phyloP scores from a whole-genome alignment of 2,113 vertebrate species.

The Coptodon bakossiorum region DNA sequence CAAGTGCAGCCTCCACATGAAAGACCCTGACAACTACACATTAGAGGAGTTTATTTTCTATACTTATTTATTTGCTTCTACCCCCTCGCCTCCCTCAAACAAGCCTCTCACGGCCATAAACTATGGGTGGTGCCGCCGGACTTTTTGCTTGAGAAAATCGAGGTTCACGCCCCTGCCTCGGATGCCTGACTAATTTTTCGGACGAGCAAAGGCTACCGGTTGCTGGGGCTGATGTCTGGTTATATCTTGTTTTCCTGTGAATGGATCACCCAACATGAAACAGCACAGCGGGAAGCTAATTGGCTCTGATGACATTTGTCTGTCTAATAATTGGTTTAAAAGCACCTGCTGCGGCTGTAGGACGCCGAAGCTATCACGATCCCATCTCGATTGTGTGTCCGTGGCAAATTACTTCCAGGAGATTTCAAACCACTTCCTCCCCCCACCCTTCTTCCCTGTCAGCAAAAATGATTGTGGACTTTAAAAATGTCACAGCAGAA shows the following conservation, averaged over 20 bases:
- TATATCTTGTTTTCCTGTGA: slow-evolving; percentile 16
- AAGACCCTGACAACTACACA: slow-evolving; percentile 60
- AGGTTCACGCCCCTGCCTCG: background rate
- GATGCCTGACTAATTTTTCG: background rate
- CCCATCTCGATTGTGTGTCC: slow-evolving; percentile 1
- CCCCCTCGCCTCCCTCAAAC: slow-evolving; percentile 35
- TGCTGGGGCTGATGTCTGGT: background rate
- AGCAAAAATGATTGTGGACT: background rate
- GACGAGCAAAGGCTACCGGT: background rate
- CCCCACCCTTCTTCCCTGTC: background rate
- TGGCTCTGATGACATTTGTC: slow-evolving; percentile 55
- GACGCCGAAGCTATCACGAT: background rate
- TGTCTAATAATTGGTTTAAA: slow-evolving; percentile 58
- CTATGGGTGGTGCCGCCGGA: background rate
- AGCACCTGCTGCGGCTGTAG: slow-evolving; percentile 47
- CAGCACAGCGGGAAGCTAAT: slow-evolving; percentile 52
- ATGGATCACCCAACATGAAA: slow-evolving; percentile 20
- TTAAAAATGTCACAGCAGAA: slow-evolving; percentile 16
- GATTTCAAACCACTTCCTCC: slow-evolving; percentile 3
- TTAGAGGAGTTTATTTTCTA: slow-evolving; percentile 58
- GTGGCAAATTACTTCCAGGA: background rate
- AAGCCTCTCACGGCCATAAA: slow-evolving; percentile 51
- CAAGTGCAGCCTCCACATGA: slow-evolving; percentile 62
- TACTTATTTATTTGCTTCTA: slow-evolving; percentile 53
- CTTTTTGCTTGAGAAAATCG: slow-evolving; percentile 4